These are phyloP conservation scores for Anagyrus pseudococci DNA, from an alignment of 2,888 invertebrate species.

Conservation along the genomic window DNA sequence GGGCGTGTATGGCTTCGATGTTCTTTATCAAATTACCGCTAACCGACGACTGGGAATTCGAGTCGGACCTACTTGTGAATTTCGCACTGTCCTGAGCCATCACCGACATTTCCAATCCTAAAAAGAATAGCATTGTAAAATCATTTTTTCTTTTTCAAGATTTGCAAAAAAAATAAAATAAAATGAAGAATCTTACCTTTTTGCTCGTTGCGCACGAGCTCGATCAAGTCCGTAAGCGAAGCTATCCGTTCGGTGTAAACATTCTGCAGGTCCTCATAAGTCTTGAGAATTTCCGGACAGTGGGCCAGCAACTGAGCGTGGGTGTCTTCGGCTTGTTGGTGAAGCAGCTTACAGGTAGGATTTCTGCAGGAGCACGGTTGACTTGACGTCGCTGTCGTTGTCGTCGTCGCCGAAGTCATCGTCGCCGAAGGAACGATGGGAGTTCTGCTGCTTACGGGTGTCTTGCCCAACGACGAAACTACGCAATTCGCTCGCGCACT, in stretches of 20 bases:
- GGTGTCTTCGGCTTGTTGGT: conserved; percentile 44
- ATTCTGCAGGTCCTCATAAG: conserved; percentile 65
- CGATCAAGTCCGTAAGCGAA: conserved; percentile 66
- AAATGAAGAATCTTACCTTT: conserved; percentile 44
- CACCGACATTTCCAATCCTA: conserved; percentile 50
- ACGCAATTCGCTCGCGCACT: conserved; percentile 1
- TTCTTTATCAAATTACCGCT: conserved; percentile 49
- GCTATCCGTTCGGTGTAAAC: conserved; percentile 67
- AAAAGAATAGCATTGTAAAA: conserved; percentile 9
- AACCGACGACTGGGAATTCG: conserved; percentile 35
- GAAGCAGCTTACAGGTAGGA: conserved; percentile 49
- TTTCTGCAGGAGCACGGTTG: conserved; percentile 49
- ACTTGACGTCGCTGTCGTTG: not conserved
- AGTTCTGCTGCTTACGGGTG: not conserved
- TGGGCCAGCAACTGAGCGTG: conserved; percentile 43
- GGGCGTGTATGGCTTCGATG: conserved; percentile 52
- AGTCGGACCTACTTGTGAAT: conserved; percentile 10
- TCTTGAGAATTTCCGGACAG: conserved; percentile 52
- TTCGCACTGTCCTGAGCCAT: conserved; percentile 43
- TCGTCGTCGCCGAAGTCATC: too few relatives aligned
- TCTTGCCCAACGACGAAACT: not conserved
- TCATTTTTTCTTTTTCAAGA: not conserved
- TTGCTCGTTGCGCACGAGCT: conserved; percentile 67
- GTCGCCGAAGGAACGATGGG: not conserved
- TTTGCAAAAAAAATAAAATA: not conserved